These are phyloP conservation scores for Pleuronectes platessa DNA, from an alignment of 2,113 vertebrate genomes.

Conservation along the genomic window DNA sequence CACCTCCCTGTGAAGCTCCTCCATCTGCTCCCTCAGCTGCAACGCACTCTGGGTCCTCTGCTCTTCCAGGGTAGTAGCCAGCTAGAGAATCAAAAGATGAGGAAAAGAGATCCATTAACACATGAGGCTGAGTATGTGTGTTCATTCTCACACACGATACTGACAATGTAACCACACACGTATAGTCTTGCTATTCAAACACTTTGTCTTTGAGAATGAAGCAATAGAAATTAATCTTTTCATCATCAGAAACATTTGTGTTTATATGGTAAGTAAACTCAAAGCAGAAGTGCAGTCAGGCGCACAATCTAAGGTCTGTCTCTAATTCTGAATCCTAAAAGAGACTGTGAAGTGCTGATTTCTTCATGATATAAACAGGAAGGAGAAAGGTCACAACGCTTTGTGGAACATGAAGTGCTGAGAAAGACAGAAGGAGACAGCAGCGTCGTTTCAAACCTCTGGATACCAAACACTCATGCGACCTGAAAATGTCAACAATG, in stretches of 20 bases:
- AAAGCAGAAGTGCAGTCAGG: constrained; percentile 14
- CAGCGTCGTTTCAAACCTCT: constrained; percentile 14
- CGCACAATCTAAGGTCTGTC: constrained; percentile 33
- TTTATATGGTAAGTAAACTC: no score
- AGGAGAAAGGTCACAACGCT: constrained; percentile 45
- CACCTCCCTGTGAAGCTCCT: constrained; percentile 80
- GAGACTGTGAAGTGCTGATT: constrained; percentile 23
- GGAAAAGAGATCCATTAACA: background rate
- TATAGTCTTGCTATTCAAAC: background rate
- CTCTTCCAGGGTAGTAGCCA: constrained; percentile 78
- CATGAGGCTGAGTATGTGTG: background rate
- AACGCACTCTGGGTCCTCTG: constrained; percentile 74
- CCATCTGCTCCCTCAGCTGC: constrained; percentile 78
- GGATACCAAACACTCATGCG: constrained; percentile 3
- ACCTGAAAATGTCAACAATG: constrained; percentile 21
- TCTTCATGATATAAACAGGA: constrained; percentile 53
- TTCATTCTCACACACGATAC: constrained; percentile 15
- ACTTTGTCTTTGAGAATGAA: background rate
- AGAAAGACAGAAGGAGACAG: constrained; percentile 12
- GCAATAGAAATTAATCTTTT: background rate
- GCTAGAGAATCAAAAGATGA: constrained; percentile 69
- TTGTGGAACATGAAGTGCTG: constrained; percentile 3
- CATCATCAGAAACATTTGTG: no score
- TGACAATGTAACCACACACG: background rate
- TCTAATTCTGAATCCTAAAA: constrained; percentile 35